Conservation (phyloP, 2,113 vertebrate species). For the Platichthys stellatus region DNA sequence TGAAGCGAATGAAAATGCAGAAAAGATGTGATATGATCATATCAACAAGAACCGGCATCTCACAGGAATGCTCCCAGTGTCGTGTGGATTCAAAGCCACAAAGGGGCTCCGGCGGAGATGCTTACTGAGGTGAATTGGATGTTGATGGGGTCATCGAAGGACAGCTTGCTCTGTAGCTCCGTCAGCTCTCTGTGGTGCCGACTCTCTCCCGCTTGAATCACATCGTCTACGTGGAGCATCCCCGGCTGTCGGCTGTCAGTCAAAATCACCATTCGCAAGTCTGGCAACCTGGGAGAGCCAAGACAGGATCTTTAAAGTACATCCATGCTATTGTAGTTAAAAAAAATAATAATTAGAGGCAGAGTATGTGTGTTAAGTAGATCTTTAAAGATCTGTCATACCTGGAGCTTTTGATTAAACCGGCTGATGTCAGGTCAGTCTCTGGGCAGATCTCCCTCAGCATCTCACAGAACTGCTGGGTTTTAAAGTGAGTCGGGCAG, state of each 20-base stretch:
- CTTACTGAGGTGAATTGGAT: slow-evolving; percentile 95
- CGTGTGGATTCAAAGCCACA: too few relatives aligned
- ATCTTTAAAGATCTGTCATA: slow-evolving; percentile 44
- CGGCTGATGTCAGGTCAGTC: slow-evolving; percentile 79
- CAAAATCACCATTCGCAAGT: slow-evolving; percentile 86
- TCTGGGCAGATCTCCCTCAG: slow-evolving; percentile 90
- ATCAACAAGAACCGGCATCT: too few relatives aligned
- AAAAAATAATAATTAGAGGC: not conserved
- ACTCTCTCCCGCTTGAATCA: slow-evolving; percentile 86
- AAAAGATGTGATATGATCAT: too few relatives aligned
- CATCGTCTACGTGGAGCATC: slow-evolving; percentile 86
- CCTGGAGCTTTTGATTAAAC: slow-evolving; percentile 87
- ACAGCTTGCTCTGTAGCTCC: slow-evolving; percentile 83
- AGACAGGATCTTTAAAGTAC: not conserved
- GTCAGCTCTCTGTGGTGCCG: slow-evolving; percentile 81
- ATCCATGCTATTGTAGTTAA: too few relatives aligned
- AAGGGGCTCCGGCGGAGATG: not conserved
- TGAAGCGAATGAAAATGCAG: too few relatives aligned
- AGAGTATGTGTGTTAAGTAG: not conserved
- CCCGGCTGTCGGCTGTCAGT: slow-evolving; percentile 86
- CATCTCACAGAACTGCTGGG: slow-evolving; percentile 90
- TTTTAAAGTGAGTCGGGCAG: slow-evolving; percentile 90
- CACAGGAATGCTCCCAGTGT: too few relatives aligned
- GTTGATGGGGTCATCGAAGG: slow-evolving; percentile 89
- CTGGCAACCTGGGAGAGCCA: slow-evolving; percentile 84